A percentile compares a stretch with the other conserved stretches of the same genome.
Evolutionary conservation across 1,140 invertebrate species (phyloP).

Genomic region (Procambarus clarkii): DNA sequence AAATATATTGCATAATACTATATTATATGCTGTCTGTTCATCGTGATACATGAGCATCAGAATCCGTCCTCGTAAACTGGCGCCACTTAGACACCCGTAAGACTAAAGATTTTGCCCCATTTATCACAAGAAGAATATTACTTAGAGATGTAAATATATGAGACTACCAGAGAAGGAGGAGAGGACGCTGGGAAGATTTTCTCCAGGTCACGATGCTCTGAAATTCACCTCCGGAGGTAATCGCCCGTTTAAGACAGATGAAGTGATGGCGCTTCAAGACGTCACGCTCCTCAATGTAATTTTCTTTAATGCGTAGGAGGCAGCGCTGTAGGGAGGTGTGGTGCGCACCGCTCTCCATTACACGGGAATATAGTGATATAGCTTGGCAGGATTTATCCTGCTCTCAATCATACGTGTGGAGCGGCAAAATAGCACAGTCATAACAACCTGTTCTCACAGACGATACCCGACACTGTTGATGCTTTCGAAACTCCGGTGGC

Average conservation of each 20-base stretch:
- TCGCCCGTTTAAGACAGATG: background rate
- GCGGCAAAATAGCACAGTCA: too few relatives aligned
- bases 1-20: background rate
- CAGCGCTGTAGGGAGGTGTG: background rate
- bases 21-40: background rate
- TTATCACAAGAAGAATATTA: background rate
- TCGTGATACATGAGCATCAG: background rate
- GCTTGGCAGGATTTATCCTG: too few relatives aligned
- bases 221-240: constrained; percentile 4
- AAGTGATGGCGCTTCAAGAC: background rate
- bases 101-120: background rate
- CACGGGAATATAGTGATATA: background rate
- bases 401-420: too few relatives aligned
- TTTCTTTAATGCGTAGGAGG: background rate
- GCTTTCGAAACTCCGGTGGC: too few relatives aligned
- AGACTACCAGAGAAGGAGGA: background rate
- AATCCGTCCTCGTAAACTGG: background rate
- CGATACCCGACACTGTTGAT: too few relatives aligned
- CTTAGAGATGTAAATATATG: background rate
- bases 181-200: background rate
- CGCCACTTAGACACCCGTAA: background rate
- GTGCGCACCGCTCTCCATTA: background rate
- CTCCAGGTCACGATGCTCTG: background rate
- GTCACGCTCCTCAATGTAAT: background rate
- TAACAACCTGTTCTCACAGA: too few relatives aligned